These are phyloP conservation scores for Pollenia griseotomentosa DNA, from an alignment of 2,888 invertebrate genomes.

Conservation along the genomic window DNA sequence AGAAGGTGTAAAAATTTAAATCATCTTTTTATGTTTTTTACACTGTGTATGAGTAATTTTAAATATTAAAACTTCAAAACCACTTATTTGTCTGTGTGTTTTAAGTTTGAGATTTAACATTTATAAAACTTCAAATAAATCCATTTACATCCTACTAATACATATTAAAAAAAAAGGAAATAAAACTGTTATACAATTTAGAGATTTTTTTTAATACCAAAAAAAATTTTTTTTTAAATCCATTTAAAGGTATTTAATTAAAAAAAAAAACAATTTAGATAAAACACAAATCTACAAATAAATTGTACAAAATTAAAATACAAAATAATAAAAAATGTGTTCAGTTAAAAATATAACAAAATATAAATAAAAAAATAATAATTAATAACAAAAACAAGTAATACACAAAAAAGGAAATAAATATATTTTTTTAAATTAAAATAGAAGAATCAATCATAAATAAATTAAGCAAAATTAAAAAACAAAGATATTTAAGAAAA, in stretches of 20 bases:
- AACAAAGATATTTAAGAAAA: neutral
- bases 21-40: neutral
- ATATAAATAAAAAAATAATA: neutral
- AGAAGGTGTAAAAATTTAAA: neutral
- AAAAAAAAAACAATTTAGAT: neutral
- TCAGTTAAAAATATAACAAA: conserved; percentile 10
- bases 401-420: neutral
- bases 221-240: neutral
- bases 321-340: conserved; percentile 2
- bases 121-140: neutral
- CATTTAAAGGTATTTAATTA: conserved; percentile 1
- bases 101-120: neutral
- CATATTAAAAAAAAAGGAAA: neutral
- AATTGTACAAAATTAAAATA: neutral
- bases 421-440: neutral
- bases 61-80: neutral
- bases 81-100: neutral
- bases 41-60: neutral
- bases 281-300: neutral
- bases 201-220: neutral
- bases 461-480: conserved; percentile 23
- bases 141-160: neutral
- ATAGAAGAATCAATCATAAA: neutral
- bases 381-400: neutral
- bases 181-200: too few species aligned